These are phyloP conservation scores for Agrochola circellaris DNA, from an alignment of 2,888 invertebrate genomes.

Conservation along the genomic window DNA sequence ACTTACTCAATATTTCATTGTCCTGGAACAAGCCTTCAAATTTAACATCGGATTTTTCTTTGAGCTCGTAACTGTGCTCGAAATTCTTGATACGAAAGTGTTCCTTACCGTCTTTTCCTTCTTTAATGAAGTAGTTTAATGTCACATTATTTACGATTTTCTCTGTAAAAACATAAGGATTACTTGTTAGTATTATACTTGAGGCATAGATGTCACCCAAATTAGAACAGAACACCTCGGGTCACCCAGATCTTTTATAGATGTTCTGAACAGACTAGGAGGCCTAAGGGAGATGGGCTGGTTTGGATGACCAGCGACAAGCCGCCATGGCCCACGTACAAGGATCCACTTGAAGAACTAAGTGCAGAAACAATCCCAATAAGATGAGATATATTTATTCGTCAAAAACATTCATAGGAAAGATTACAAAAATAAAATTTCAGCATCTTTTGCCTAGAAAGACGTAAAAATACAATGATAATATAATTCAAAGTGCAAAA, in stretches of 20 bases:
- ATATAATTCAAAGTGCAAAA: too few relatives aligned
- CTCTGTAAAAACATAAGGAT: neutral
- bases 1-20: conserved; percentile 47
- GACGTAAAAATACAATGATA: too few relatives aligned
- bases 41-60: conserved; percentile 24
- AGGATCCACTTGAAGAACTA: neutral
- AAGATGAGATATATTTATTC: too few relatives aligned
- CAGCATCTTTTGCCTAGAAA: too few relatives aligned
- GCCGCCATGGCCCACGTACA: neutral
- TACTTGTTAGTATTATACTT: too few relatives aligned
- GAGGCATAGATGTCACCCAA: too few relatives aligned
- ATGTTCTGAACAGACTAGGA: neutral
- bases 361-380: neutral
- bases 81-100: conserved; percentile 38
- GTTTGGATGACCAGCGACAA: too few relatives aligned
- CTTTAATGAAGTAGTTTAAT: conserved; percentile 5
- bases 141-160: neutral
- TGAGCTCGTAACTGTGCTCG: conserved; percentile 33
- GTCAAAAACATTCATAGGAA: too few relatives aligned
- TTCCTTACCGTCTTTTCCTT: conserved; percentile 41
- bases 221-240: neutral
- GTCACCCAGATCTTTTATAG: neutral
- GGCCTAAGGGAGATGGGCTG: neutral
- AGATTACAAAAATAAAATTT: too few relatives aligned
- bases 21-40: conserved; percentile 43